Percentiles rank a stretch among this genome's conserved stretches.
phyloP scores from a whole-genome alignment of 2,797 vertebrate genomes.

The Geotrypetes seraphini region DNA sequence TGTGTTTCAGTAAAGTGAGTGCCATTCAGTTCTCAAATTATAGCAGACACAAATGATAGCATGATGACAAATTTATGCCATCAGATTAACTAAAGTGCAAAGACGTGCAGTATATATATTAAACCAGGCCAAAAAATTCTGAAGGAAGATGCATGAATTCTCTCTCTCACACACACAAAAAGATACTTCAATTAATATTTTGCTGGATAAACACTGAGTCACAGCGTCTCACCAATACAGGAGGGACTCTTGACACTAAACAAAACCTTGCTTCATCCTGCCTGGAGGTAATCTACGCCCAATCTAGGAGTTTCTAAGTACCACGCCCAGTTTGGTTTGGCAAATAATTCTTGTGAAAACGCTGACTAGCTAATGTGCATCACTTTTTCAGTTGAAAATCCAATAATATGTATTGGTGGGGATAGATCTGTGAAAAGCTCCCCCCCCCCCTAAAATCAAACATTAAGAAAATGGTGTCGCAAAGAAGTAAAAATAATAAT shows the following conservation, averaged over 20 bases:
- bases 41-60: too few species aligned
- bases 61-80: too few species aligned
- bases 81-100: slow-evolving; percentile 1
- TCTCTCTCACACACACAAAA: slow-evolving; percentile 8
- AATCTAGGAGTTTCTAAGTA: slow-evolving; percentile 41
- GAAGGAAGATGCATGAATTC: too few species aligned
- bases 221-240: slow-evolving; percentile 45
- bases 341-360: slow-evolving; percentile 41
- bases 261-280: slow-evolving; percentile 35
- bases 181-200: slow-evolving; percentile 10
- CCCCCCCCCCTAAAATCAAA: too few species aligned
- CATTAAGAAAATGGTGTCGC: too few species aligned
- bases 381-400: too few species aligned
- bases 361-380: slow-evolving; percentile 32
- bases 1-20: too few species aligned
- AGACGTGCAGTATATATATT: background rate
- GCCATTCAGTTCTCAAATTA: too few species aligned
- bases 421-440: too few species aligned
- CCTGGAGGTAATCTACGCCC: slow-evolving; percentile 38
- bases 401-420: too few species aligned
- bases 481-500: too few species aligned
- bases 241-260: slow-evolving; percentile 30
- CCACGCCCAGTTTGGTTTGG: slow-evolving; percentile 35
- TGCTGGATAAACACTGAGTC: slow-evolving; percentile 35
- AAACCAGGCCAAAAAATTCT: background rate